Percentiles rank a stretch among this genome's conserved stretches.
Conservation (phyloP, 2,888 invertebrate genomes). For the Catocala nupta region DNA sequence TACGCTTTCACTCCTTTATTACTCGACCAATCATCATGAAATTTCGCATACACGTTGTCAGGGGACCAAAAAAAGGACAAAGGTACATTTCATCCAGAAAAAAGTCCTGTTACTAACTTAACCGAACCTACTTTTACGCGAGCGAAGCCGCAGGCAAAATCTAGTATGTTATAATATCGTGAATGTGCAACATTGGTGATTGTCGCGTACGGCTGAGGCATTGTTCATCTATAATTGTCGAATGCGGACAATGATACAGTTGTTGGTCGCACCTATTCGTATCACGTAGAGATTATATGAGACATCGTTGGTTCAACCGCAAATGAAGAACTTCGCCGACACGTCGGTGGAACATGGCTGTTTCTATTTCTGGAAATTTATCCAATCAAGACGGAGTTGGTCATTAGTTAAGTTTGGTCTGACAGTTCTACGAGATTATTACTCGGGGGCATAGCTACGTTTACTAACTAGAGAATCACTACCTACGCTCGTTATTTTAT, state of each 20-base stretch:
- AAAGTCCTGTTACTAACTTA: too few relatives aligned
- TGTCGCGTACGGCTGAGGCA: slow-evolving; percentile 23
- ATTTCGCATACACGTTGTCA: too few relatives aligned
- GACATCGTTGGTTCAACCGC: slow-evolving; percentile 68
- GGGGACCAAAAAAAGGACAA: too few relatives aligned
- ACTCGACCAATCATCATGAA: too few relatives aligned
- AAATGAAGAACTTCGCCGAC: slow-evolving; percentile 66
- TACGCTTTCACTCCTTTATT: too few relatives aligned
- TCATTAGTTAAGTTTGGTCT: slow-evolving; percentile 56
- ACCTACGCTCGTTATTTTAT: too few relatives aligned
- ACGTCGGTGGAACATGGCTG: slow-evolving; percentile 47
- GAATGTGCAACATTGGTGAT: slow-evolving; percentile 8
- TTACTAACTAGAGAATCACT: too few relatives aligned
- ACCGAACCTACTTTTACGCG: too few relatives aligned
- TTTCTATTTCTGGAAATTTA: slow-evolving; percentile 63
- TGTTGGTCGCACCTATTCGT: slow-evolving; percentile 55
- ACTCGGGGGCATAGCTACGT: slow-evolving; percentile 17
- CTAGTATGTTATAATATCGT: not conserved
- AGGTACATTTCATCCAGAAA: too few relatives aligned
- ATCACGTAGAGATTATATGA: slow-evolving; percentile 77
- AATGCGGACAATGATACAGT: slow-evolving; percentile 33
- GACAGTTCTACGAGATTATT: slow-evolving; percentile 43
- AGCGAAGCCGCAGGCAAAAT: too few relatives aligned
- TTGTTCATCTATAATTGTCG: slow-evolving; percentile 38
- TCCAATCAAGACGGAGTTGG: slow-evolving; percentile 56